Evolutionary conservation across 2,113 vertebrate genomes (phyloP).

Genomic region (Ochotona curzoniae): DNA sequence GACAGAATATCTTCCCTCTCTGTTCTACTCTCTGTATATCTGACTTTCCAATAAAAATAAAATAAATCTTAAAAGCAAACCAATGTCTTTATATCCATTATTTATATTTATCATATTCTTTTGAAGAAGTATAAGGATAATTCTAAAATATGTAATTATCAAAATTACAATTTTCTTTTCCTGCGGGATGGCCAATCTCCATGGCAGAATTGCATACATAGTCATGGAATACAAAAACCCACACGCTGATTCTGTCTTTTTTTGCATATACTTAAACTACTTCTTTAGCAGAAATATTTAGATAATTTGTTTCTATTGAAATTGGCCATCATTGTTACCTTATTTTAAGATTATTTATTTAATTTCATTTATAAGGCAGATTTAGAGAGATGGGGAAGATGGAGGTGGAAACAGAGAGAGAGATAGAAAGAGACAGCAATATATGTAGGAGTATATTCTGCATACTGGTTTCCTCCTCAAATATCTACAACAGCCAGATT

Average conservation of each 20-base stretch:
- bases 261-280: background rate
- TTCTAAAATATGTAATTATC: background rate
- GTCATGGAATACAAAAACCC: background rate
- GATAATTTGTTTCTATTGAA: constrained; percentile 1
- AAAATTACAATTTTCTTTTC: background rate
- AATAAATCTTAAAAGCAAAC: too few species aligned
- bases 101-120: background rate
- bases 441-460: too few species aligned
- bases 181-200: background rate
- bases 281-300: constrained; percentile 2
- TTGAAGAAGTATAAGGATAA: constrained; percentile 1
- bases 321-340: background rate
- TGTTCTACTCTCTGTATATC: too few species aligned
- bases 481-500: too few species aligned
- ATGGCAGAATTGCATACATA: background rate
- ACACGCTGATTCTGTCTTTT: background rate
- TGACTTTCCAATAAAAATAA: too few species aligned
- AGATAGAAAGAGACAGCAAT: too few species aligned
- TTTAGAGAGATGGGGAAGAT: too few species aligned
- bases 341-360: background rate
- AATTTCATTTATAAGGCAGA: too few species aligned
- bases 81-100: background rate
- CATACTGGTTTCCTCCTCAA: too few species aligned
- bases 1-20: too few species aligned
- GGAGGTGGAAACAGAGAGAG: too few species aligned